These are phyloP conservation scores for Drosophila miranda DNA, from an alignment of 1,140 invertebrate species.

Conservation along the genomic window DNA sequence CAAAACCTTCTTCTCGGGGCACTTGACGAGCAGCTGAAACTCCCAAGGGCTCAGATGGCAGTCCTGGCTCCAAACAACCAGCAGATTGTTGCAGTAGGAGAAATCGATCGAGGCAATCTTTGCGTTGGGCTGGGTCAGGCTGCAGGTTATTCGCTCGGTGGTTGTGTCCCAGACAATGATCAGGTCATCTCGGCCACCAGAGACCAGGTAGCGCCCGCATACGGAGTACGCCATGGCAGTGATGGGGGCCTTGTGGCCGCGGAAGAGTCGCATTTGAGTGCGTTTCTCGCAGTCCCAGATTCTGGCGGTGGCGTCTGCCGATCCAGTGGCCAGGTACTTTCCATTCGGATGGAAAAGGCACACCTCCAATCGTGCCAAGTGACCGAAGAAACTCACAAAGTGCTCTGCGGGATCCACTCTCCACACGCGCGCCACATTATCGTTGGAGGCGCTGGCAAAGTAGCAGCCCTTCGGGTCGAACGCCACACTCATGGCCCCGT, in stretches of 20 bases:
- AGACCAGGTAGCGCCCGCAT: slow-evolving; percentile 45
- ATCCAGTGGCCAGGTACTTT: slow-evolving; percentile 61
- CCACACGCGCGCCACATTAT: slow-evolving; percentile 54
- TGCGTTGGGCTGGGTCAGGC: slow-evolving; percentile 27
- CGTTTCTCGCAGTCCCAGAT: slow-evolving; percentile 50
- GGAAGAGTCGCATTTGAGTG: slow-evolving; percentile 44
- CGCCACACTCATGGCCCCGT: slow-evolving; percentile 29
- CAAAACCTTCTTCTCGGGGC: too few species aligned
- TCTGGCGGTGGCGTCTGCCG: slow-evolving; percentile 43
- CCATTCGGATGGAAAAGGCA: slow-evolving; percentile 60
- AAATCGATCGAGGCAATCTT: slow-evolving; percentile 41
- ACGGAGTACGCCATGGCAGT: too few species aligned
- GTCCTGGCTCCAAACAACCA: slow-evolving; percentile 45
- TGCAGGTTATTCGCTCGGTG: slow-evolving; percentile 10
- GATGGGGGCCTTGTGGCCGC: slow-evolving; percentile 26
- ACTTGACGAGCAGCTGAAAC: slow-evolving; percentile 28
- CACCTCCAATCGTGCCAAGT: slow-evolving; percentile 43
- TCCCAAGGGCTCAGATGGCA: slow-evolving; percentile 49
- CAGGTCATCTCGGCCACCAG: slow-evolving; percentile 32
- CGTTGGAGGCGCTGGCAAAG: slow-evolving; percentile 52
- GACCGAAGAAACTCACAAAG: slow-evolving; percentile 26
- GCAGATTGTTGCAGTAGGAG: slow-evolving; percentile 42
- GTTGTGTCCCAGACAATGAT: slow-evolving; percentile 53
- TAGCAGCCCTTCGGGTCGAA: slow-evolving; percentile 48
- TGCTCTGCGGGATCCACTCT: slow-evolving; percentile 38